These are phyloP conservation scores for Ips nitidus DNA, from an alignment of 1,140 invertebrate genomes.

Conservation along the genomic window DNA sequence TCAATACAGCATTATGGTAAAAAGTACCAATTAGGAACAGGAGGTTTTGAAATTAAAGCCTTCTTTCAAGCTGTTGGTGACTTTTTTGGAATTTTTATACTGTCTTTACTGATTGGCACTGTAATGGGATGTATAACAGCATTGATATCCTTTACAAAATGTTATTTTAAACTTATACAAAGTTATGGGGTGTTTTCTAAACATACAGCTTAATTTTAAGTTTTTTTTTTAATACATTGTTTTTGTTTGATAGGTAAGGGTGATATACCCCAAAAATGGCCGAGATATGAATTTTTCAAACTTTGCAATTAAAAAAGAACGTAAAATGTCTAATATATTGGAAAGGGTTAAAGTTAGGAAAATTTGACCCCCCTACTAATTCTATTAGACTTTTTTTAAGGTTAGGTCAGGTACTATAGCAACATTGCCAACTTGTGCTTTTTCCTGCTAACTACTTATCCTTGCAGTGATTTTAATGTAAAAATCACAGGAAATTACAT, in stretches of 20 bases:
- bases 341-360: too few relatives aligned
- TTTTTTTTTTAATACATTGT: not conserved
- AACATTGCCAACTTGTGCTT: too few relatives aligned
- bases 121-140: constrained; percentile 91
- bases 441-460: too few relatives aligned
- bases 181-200: not conserved
- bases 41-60: constrained; percentile 82
- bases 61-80: constrained; percentile 87
- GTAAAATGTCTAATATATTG: too few relatives aligned
- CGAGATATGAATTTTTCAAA: too few relatives aligned
- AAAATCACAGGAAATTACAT: too few relatives aligned
- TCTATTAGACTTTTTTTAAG: too few relatives aligned
- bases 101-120: constrained; percentile 89
- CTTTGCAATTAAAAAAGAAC: too few relatives aligned
- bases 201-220: not conserved
- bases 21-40: constrained; percentile 70
- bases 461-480: too few relatives aligned
- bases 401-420: too few relatives aligned
- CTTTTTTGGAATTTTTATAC: constrained; percentile 89
- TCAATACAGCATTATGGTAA: constrained; percentile 90
- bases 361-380: too few relatives aligned
- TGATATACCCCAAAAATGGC: not conserved
- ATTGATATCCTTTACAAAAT: constrained; percentile 74
- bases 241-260: not conserved
- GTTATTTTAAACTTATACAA: not conserved